Conservation (phyloP, 2,888 invertebrate species). For the Lottia gigantea region DNA sequence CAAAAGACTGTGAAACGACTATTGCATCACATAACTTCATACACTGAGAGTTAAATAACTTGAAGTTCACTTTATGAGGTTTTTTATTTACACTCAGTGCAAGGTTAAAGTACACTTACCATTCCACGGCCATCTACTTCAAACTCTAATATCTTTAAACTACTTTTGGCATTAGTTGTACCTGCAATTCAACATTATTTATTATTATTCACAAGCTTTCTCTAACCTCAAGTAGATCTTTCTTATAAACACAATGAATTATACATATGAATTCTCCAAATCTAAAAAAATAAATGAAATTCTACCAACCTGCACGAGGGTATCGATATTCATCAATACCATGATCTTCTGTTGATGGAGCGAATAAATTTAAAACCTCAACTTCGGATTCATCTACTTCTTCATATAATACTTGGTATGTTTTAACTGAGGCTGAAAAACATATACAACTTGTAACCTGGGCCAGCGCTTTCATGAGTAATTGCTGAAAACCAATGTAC, state of each 20-base stretch:
- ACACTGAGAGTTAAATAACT: neutral
- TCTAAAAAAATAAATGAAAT: no score
- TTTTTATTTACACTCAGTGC: no score
- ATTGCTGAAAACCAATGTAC: no score
- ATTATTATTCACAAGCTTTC: neutral
- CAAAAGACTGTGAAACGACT: no score
- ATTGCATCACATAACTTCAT: no score
- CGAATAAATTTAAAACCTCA: slow-evolving; percentile 88
- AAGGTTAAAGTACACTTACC: slow-evolving; percentile 32
- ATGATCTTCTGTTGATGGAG: slow-evolving; percentile 79
- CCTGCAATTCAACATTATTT: slow-evolving; percentile 70
- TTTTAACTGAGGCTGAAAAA: slow-evolving; percentile 23
- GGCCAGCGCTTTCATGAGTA: neutral
- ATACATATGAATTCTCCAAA: no score
- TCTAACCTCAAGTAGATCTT: no score
- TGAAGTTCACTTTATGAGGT: neutral
- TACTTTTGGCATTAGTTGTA: slow-evolving; percentile 89
- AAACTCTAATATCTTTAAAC: slow-evolving; percentile 80
- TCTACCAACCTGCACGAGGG: slow-evolving; percentile 66
- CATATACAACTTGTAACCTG: neutral
- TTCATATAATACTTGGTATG: slow-evolving; percentile 71
- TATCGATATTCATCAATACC: slow-evolving; percentile 64
- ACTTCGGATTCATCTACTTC: slow-evolving; percentile 80
- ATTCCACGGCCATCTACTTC: slow-evolving; percentile 69
- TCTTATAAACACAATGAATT: no score